These are phyloP conservation scores for Choristoneura rosaceana DNA, from an alignment of 2,888 invertebrate genomes.

Conservation along the genomic window DNA sequence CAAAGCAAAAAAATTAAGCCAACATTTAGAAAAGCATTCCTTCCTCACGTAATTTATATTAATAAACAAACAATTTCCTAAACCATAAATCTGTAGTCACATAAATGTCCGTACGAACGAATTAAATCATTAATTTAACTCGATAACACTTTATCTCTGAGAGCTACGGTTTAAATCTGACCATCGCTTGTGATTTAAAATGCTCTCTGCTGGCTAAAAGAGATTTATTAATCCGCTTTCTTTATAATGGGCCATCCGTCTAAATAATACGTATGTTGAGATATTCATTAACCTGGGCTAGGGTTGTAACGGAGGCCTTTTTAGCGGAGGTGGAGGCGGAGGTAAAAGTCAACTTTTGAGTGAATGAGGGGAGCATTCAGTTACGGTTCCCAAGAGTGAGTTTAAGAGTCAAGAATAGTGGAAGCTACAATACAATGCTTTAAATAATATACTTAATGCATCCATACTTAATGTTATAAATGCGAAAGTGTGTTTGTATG, in stretches of 20 bases:
- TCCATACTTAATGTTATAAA: too few species aligned
- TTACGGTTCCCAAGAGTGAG: too few species aligned
- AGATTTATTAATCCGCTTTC: conserved; percentile 35
- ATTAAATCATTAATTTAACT: conserved; percentile 25
- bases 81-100: conserved; percentile 20
- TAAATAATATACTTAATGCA: too few species aligned
- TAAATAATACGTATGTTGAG: conserved; percentile 17
- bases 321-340: too few species aligned
- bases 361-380: too few species aligned
- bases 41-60: conserved; percentile 24
- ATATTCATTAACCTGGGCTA: conserved; percentile 6
- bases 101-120: conserved; percentile 29
- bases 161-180: conserved; percentile 30
- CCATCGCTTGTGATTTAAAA: conserved; percentile 9
- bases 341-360: too few species aligned
- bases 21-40: neutral
- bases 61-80: conserved; percentile 29
- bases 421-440: too few species aligned
- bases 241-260: conserved; percentile 17
- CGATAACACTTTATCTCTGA: conserved; percentile 15
- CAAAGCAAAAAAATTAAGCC: neutral
- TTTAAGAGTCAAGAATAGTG: too few species aligned
- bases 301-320: too few species aligned
- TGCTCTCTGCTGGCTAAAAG: neutral
- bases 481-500: too few species aligned